These are phyloP conservation scores for Indicator maculatus DNA, from an alignment of 2,113 vertebrate species.

Conservation along the genomic window DNA sequence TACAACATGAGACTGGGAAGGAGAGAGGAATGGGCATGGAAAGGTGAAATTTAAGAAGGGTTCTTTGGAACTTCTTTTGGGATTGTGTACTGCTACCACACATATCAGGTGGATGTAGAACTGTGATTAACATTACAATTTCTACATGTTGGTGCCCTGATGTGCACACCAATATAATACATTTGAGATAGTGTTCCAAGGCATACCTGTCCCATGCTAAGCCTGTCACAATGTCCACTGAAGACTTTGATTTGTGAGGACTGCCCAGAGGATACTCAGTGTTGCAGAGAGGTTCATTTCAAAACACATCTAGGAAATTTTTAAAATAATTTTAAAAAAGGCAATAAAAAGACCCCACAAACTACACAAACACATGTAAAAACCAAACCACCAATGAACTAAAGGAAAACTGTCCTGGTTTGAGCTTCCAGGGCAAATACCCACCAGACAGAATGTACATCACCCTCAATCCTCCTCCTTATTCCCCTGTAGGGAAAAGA, in stretches of 20 bases:
- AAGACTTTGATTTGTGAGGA: neutral
- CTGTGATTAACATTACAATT: neutral
- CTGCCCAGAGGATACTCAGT: neutral
- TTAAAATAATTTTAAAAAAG: too few species aligned
- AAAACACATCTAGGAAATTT: neutral
- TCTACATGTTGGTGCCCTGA: neutral
- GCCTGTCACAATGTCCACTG: neutral
- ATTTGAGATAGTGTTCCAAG: neutral
- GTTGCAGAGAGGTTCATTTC: neutral
- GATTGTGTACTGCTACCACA: rapidly evolving
- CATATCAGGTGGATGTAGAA: neutral
- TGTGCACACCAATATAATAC: neutral
- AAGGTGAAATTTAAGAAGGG: neutral
- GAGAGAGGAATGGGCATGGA: neutral
- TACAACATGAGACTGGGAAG: neutral
- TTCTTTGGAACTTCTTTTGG: neutral
- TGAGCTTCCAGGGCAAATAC: too few species aligned
- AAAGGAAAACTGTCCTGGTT: too few species aligned
- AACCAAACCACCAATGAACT: too few species aligned
- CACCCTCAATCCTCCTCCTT: too few species aligned
- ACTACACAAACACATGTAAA: neutral
- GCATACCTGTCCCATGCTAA: neutral
- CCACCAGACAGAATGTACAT: too few species aligned
- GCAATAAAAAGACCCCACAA: neutral
- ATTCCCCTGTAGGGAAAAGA: too few species aligned